Evolutionary conservation across 2,113 vertebrate species (phyloP).

Genomic region (Macquaria australasica): DNA sequence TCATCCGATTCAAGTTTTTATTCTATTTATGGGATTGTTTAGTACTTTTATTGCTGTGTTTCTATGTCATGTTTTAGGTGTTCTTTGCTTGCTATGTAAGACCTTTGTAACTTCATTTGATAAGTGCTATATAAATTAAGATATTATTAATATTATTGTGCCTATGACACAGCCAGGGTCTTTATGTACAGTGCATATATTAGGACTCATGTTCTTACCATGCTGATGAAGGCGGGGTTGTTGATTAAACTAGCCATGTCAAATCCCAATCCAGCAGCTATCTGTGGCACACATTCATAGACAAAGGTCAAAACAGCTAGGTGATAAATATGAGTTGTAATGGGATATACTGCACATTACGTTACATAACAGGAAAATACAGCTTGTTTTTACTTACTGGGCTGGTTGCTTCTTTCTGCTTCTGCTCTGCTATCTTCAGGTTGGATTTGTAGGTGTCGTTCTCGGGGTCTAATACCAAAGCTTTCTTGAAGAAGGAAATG

Average conservation of each 20-base stretch:
- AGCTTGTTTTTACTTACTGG: constrained; percentile 86
- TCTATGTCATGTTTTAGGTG: too few relatives aligned
- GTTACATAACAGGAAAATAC: not conserved
- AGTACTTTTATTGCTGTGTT: too few relatives aligned
- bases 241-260: constrained; percentile 99
- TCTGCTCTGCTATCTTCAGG: constrained; percentile 97
- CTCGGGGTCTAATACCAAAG: constrained; percentile 95
- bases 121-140: too few relatives aligned
- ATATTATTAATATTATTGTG: too few relatives aligned
- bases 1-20: too few relatives aligned
- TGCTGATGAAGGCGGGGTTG: constrained; percentile 98
- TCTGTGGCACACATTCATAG: constrained; percentile 80
- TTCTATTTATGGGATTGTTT: too few relatives aligned
- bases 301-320: not conserved
- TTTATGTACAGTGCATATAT: not conserved
- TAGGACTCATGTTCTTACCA: constrained; percentile 86
- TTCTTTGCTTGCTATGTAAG: too few relatives aligned
- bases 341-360: not conserved
- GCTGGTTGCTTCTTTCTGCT: constrained; percentile 92
- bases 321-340: too few relatives aligned
- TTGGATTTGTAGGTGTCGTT: constrained; percentile 98
- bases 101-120: too few relatives aligned
- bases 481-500: constrained; percentile 95
- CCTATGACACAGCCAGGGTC: not conserved
- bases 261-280: constrained; percentile 93